A percentile compares a stretch with the other conserved stretches of the same genome.
Evolutionary conservation across 2,888 invertebrate genomes (phyloP).

Genomic region (Agrypnus murinus): DNA sequence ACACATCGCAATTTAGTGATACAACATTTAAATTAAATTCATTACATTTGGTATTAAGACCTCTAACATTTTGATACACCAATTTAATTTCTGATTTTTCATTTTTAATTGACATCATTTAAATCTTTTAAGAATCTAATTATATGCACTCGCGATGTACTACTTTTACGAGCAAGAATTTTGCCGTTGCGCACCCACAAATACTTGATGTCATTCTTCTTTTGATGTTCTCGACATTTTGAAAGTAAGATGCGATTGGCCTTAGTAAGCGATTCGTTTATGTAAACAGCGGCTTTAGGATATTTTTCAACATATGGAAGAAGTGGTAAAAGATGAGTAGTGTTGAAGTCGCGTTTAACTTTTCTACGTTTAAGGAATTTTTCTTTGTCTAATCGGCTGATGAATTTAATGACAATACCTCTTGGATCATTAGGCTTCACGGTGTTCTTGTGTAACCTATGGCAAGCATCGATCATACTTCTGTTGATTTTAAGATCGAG

Average conservation of each 20-base stretch:
- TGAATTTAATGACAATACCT: background rate
- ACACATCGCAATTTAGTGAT: too few relatives aligned
- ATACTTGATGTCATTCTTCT: background rate
- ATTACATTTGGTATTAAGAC: too few relatives aligned
- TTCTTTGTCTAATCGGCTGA: background rate
- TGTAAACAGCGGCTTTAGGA: background rate
- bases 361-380: background rate
- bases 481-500: background rate
- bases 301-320: too few relatives aligned
- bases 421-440: background rate
- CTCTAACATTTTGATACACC: too few relatives aligned
- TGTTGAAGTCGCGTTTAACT: background rate
- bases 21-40: too few relatives aligned
- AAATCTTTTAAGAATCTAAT: too few relatives aligned
- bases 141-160: too few relatives aligned
- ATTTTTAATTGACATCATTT: too few relatives aligned
- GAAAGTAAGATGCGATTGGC: background rate
- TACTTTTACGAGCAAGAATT: background rate
- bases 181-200: background rate
- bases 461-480: background rate
- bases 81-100: too few relatives aligned
- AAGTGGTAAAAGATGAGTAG: background rate
- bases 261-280: background rate
- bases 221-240: background rate
- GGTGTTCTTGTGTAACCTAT: background rate